These are phyloP conservation scores for Parazoanthus atlanticus DNA, from an alignment of 92 coral and sea anemone genomes.

Conservation along the genomic window DNA sequence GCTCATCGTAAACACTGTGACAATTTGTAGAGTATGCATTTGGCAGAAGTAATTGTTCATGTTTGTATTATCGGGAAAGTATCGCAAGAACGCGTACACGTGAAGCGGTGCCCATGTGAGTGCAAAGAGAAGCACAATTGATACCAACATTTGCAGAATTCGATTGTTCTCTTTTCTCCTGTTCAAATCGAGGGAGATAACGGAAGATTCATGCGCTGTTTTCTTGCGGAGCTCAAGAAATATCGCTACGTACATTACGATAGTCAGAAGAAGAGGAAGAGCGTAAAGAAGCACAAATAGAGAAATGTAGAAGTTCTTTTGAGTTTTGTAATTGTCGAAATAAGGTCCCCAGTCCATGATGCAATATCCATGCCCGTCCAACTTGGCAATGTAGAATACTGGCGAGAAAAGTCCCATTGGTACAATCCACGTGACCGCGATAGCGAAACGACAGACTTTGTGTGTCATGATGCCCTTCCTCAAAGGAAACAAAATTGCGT, in stretches of 20 bases:
- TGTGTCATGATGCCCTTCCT: slow-evolving; percentile 17
- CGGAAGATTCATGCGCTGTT: neutral
- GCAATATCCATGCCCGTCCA: neutral
- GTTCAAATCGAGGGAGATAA: neutral
- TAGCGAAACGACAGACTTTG: neutral
- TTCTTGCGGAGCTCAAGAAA: slow-evolving; percentile 13
- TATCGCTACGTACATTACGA: slow-evolving; percentile 9
- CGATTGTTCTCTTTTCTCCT: slow-evolving; percentile 30
- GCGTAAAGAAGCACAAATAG: slow-evolving; percentile 20
- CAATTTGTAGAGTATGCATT: slow-evolving; percentile 1
- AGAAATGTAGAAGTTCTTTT: slow-evolving; percentile 25
- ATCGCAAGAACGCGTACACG: slow-evolving; percentile 14
- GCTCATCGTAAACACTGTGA: slow-evolving; percentile 32
- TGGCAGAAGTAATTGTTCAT: neutral
- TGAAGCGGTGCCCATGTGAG: slow-evolving; percentile 44
- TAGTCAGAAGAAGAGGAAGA: slow-evolving; percentile 2
- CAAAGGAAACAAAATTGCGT: slow-evolving; percentile 38
- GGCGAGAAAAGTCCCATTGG: slow-evolving; percentile 18
- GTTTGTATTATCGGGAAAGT: neutral
- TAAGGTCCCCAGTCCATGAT: slow-evolving; percentile 40
- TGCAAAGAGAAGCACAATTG: slow-evolving; percentile 19
- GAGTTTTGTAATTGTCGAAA: slow-evolving; percentile 22
- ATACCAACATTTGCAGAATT: slow-evolving; percentile 27
- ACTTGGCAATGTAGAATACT: slow-evolving; percentile 25
- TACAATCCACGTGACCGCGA: slow-evolving; percentile 5